phyloP scores from a whole-genome alignment of 2,113 vertebrate genomes.

The Equus quagga region DNA sequence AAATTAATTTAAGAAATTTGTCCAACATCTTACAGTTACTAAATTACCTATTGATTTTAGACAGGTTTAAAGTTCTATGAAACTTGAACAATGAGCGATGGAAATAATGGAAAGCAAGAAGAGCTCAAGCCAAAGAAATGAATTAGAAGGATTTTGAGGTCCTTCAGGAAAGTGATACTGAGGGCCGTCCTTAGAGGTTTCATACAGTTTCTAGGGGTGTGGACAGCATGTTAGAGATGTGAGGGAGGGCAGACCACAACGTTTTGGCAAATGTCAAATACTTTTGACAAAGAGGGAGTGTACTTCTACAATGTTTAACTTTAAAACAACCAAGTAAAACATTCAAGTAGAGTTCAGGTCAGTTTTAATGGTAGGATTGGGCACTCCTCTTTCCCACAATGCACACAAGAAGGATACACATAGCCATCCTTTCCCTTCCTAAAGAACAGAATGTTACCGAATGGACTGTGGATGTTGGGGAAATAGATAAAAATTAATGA shows the following conservation, averaged over 20 bases:
- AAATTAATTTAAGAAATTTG: background rate
- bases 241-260: too few relatives aligned
- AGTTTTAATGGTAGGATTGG: too few relatives aligned
- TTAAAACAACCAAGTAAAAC: too few relatives aligned
- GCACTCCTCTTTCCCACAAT: too few relatives aligned
- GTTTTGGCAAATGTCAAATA: too few relatives aligned
- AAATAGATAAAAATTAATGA: background rate
- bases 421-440: too few relatives aligned
- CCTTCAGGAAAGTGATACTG: background rate
- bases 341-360: too few relatives aligned
- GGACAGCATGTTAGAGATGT: background rate
- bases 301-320: too few relatives aligned
- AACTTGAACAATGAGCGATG: background rate
- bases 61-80: accelerated
- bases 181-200: background rate
- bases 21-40: accelerated
- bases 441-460: background rate
- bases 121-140: background rate
- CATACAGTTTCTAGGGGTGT: background rate
- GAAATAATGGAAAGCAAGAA: background rate
- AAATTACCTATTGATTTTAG: background rate
- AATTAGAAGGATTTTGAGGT: background rate
- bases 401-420: background rate
- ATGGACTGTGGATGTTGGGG: background rate
- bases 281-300: too few relatives aligned